Conservation (phyloP, 2,113 vertebrate genomes). For the Pagrus major region DNA sequence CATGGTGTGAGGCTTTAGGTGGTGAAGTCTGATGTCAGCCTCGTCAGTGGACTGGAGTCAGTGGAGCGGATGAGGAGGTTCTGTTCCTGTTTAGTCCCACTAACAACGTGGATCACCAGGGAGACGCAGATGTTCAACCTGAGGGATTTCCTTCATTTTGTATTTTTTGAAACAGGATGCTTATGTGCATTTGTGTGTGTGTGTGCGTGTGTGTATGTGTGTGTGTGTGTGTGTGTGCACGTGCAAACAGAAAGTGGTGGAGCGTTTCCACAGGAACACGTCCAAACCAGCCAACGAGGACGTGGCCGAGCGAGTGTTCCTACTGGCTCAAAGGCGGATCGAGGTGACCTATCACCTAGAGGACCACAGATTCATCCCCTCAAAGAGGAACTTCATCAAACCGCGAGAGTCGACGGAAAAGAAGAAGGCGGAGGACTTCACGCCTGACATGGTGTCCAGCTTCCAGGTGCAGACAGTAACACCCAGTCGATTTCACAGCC, state of each 20-base stretch:
- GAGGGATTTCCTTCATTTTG: too few relatives aligned
- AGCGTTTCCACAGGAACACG: conserved; percentile 88
- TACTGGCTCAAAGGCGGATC: conserved; percentile 80
- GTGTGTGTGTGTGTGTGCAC: neutral
- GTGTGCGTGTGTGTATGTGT: neutral
- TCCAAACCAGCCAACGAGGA: conserved; percentile 86
- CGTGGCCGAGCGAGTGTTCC: conserved; percentile 87
- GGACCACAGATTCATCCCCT: conserved; percentile 81
- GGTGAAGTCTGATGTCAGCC: too few relatives aligned
- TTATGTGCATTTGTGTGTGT: neutral
- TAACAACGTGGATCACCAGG: too few relatives aligned
- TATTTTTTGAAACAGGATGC: too few relatives aligned
- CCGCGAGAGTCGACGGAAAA: conserved; percentile 66
- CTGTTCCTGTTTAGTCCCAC: too few relatives aligned
- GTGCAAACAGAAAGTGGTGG: conserved; percentile 87
- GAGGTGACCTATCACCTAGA: conserved; percentile 88
- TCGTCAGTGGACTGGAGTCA: too few relatives aligned
- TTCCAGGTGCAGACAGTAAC: conserved; percentile 78
- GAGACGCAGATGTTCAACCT: too few relatives aligned
- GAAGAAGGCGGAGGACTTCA: conserved; percentile 76
- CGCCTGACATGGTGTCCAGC: conserved; percentile 79
- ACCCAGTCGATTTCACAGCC: neutral
- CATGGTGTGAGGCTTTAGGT: too few relatives aligned
- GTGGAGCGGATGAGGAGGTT: too few relatives aligned
- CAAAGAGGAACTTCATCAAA: conserved; percentile 86